phyloP scores from a whole-genome alignment of 2,888 invertebrate genomes.

The Panzeria rudis region DNA sequence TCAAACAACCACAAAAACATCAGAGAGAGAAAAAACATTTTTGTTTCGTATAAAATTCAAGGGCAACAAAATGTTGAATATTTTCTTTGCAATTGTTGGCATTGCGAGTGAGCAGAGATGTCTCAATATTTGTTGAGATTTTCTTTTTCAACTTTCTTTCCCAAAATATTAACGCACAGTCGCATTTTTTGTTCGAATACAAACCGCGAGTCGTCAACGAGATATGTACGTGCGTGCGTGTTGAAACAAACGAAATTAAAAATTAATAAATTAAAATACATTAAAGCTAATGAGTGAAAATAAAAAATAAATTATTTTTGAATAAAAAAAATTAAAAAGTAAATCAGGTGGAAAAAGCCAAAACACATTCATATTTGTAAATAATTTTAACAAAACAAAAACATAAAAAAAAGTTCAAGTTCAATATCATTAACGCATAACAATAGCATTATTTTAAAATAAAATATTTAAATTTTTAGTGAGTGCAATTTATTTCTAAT shows the following conservation, averaged over 20 bases:
- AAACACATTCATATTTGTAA: constrained; percentile 50
- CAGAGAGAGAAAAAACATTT: constrained; percentile 15
- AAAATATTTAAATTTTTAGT: constrained; percentile 20
- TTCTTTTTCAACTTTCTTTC: constrained; percentile 39
- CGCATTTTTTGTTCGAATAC: constrained; percentile 46
- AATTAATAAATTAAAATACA: not conserved
- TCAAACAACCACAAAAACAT: constrained; percentile 14
- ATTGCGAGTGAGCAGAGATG: constrained; percentile 39
- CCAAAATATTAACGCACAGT: constrained; percentile 61
- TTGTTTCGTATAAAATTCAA: constrained; percentile 70
- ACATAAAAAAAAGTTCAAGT: constrained; percentile 65
- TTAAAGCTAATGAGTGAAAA: constrained; percentile 25
- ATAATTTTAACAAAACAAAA: constrained; percentile 47
- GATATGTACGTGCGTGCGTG: constrained; percentile 67
- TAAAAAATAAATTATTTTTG: constrained; percentile 26
- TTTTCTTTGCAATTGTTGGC: constrained; percentile 71
- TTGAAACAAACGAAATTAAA: constrained; percentile 49
- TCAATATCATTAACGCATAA: constrained; percentile 58
- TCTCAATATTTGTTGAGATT: constrained; percentile 55
- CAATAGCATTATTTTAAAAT: constrained; percentile 46
- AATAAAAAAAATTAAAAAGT: constrained; percentile 13
- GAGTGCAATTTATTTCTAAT: constrained; percentile 40
- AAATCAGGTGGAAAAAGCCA: constrained; percentile 55
- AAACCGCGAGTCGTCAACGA: constrained; percentile 57
- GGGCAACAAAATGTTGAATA: constrained; percentile 72